These are phyloP conservation scores for Pogonognathellus flavescens DNA, from an alignment of 1,140 invertebrate genomes.

Conservation along the genomic window DNA sequence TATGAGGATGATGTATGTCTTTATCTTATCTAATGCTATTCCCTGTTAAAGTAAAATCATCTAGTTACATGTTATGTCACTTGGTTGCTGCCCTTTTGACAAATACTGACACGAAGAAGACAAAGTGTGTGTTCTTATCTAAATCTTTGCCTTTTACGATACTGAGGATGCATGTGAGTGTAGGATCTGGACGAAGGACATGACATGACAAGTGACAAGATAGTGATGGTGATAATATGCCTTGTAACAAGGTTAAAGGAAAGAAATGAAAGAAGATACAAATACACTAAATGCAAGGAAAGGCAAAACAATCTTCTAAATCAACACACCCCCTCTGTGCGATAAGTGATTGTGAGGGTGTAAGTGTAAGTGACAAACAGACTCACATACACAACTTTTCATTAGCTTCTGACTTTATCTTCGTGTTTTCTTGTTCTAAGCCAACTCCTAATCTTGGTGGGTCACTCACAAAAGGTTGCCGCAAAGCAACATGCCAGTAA, in stretches of 20 bases:
- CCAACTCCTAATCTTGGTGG: constrained; percentile 26
- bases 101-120: too few relatives aligned
- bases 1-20: too few relatives aligned
- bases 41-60: too few relatives aligned
- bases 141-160: constrained; percentile 2
- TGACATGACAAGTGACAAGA: constrained; percentile 1
- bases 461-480: constrained; percentile 27
- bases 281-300: not conserved
- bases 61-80: too few relatives aligned
- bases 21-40: too few relatives aligned
- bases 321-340: not conserved
- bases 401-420: constrained; percentile 14
- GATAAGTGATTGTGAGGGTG: not conserved
- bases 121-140: not conserved
- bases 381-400: constrained; percentile 11
- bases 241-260: not conserved
- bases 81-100: too few relatives aligned
- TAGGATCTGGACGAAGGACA: constrained; percentile 3
- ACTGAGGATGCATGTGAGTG: not conserved
- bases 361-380: not conserved
- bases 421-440: constrained; percentile 2
- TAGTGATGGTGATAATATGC: constrained; percentile 3
- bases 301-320: not conserved
- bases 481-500: constrained; percentile 11
- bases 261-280: not conserved